These are phyloP conservation scores for Oscheius sp. DNA, from an alignment of 2,888 invertebrate species.

Conservation along the genomic window DNA sequence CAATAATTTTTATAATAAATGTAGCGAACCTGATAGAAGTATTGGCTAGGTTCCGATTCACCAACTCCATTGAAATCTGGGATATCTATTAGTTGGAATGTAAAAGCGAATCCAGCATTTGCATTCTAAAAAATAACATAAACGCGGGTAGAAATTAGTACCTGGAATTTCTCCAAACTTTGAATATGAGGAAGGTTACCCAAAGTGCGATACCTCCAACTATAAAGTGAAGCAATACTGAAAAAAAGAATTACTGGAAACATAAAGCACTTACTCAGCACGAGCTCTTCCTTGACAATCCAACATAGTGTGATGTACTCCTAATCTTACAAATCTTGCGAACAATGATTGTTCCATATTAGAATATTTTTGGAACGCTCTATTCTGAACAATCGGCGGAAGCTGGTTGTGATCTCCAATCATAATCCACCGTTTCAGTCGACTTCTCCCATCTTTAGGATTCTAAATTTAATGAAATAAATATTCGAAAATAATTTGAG, in stretches of 20 bases:
- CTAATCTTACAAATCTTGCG: conserved; percentile 92
- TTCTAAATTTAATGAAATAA: conserved; percentile 77
- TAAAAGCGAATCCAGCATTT: conserved; percentile 90
- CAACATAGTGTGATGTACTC: conserved; percentile 94
- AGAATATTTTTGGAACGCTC: conserved; percentile 96
- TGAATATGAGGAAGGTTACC: conserved; percentile 92
- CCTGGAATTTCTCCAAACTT: conserved; percentile 83
- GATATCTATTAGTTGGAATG: conserved; percentile 95
- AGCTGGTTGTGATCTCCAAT: conserved; percentile 98
- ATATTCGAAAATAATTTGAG: background rate
- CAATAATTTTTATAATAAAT: background rate
- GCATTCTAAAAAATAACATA: conserved; percentile 76
- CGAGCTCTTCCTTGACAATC: conserved; percentile 97
- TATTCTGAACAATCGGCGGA: conserved; percentile 98
- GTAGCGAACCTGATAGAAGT: conserved; percentile 88
- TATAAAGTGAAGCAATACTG: conserved; percentile 76
- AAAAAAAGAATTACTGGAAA: conserved; percentile 40
- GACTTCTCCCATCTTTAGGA: conserved; percentile 92
- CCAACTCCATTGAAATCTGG: conserved; percentile 95
- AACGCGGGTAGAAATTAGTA: conserved; percentile 66
- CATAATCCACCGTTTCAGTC: conserved; percentile 99
- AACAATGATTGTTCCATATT: conserved; percentile 99
- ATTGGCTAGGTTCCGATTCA: conserved; percentile 96
- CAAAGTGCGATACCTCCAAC: conserved; percentile 78
- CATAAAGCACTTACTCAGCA: conserved; percentile 78